Conservation (phyloP, 2,797 vertebrate species). For the Clangula hyemalis region DNA sequence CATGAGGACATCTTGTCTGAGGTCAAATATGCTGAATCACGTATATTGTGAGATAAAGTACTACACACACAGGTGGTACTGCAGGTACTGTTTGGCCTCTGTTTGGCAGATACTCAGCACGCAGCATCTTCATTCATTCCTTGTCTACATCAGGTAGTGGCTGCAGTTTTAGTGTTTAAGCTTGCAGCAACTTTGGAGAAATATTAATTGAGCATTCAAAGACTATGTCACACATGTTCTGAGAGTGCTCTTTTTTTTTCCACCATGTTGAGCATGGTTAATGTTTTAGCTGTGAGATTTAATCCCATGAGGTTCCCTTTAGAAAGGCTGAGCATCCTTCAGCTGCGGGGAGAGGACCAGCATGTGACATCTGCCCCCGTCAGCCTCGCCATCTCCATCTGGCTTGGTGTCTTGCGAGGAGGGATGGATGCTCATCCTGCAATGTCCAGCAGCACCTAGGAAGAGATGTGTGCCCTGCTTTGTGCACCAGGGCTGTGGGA, state of each 20-base stretch:
- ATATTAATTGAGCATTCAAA: not conserved
- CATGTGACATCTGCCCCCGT: not conserved
- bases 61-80: not conserved
- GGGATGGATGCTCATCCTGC: not conserved
- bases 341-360: not conserved
- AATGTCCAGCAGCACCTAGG: accelerated
- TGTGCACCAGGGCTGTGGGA: not conserved
- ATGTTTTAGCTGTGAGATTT: not conserved
- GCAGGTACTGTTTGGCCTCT: not conserved
- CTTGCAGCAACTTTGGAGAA: not conserved
- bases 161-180: not conserved
- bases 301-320: not conserved
- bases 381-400: not conserved
- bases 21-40: not conserved
- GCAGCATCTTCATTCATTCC: not conserved
- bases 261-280: not conserved
- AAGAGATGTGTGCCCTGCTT: not conserved
- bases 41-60: not conserved
- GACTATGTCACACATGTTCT: not conserved
- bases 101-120: not conserved
- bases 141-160: not conserved
- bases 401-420: not conserved
- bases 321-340: not conserved
- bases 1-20: not conserved
- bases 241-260: not conserved